These are phyloP conservation scores for Anoplophora glabripennis DNA, from an alignment of 1,140 invertebrate species.

Conservation along the genomic window DNA sequence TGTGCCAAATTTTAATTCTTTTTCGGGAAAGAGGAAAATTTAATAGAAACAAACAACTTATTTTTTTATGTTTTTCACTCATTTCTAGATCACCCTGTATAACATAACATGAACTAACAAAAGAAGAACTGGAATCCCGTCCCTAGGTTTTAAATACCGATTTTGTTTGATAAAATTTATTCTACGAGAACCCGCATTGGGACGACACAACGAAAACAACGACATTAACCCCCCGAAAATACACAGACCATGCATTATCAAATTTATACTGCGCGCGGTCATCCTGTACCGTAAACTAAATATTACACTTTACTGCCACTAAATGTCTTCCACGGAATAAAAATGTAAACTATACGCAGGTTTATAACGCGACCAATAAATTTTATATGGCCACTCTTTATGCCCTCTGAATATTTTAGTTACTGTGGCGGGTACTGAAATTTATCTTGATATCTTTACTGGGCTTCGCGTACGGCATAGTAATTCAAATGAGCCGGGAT, in stretches of 20 bases:
- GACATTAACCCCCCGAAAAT: no score
- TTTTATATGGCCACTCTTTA: constrained; percentile 24
- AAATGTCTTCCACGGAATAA: constrained; percentile 29
- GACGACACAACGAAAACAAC: no score
- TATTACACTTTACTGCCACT: constrained; percentile 32
- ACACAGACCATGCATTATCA: background rate
- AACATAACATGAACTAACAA: no score
- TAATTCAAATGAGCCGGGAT: background rate
- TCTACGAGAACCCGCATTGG: no score
- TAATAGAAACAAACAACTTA: no score
- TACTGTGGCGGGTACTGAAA: constrained; percentile 8
- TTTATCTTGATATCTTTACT: constrained; percentile 8
- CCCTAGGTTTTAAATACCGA: no score
- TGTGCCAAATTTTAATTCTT: no score
- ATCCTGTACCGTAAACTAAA: constrained; percentile 16
- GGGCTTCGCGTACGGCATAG: background rate
- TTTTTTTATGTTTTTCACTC: no score
- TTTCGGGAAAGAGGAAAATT: no score
- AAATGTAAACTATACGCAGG: constrained; percentile 24
- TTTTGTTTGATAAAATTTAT: no score
- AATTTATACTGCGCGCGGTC: constrained; percentile 4
- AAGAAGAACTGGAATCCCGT: no score
- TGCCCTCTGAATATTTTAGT: constrained; percentile 18
- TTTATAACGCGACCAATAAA: constrained; percentile 27
- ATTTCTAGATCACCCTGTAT: no score